Evolutionary conservation across 2,797 vertebrate species (phyloP).

Genomic region (Dendrocincla tyrannina): DNA sequence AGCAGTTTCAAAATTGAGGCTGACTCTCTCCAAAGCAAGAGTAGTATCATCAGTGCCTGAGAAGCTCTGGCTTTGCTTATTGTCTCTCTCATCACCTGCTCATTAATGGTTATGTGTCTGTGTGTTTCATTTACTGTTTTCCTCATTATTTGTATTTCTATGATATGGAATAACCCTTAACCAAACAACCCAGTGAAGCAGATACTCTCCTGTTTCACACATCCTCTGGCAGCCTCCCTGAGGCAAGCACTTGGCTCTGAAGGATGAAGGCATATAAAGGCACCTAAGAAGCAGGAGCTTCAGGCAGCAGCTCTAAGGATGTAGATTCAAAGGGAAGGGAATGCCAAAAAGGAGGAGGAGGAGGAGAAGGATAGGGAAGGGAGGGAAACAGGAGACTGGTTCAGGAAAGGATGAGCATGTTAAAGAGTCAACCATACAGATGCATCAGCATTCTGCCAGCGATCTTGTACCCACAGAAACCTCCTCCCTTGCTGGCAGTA

Average conservation of each 20-base stretch:
- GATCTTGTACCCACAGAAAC: background rate
- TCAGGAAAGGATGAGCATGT: background rate
- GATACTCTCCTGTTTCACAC: background rate
- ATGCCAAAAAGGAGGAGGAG: background rate
- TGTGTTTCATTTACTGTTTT: background rate
- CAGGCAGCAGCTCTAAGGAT: background rate
- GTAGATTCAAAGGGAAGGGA: background rate
- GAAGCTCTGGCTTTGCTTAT: background rate
- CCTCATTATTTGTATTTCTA: background rate
- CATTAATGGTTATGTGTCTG: background rate
- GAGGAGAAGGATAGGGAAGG: background rate
- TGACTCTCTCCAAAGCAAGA: background rate
- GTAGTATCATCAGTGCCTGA: background rate
- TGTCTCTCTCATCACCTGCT: background rate
- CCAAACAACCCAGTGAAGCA: background rate
- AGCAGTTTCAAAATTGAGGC: background rate
- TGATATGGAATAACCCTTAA: background rate
- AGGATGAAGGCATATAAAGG: background rate
- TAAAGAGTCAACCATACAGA: background rate
- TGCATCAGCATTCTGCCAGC: background rate
- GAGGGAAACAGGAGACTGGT: fast-evolving
- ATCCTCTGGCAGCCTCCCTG: background rate
- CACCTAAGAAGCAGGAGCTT: background rate
- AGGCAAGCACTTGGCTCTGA: background rate
- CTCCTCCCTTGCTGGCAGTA: background rate